phyloP scores from a whole-genome alignment of 1,140 invertebrate species.

The Oedothorax gibbosus region DNA sequence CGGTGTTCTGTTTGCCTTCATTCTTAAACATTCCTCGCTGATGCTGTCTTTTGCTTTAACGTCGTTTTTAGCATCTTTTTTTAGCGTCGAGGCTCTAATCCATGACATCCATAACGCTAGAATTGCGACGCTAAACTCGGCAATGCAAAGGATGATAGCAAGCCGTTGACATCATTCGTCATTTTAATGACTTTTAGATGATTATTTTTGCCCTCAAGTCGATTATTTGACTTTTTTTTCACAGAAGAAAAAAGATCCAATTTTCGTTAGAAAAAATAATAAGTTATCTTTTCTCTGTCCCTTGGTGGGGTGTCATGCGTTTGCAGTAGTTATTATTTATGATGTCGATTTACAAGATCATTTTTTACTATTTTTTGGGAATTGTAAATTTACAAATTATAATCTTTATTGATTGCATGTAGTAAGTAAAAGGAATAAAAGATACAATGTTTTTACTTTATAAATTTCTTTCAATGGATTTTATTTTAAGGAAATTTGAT shows the following conservation, averaged over 20 bases:
- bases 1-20: slow-evolving; percentile 43
- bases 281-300: slow-evolving; percentile 30
- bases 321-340: slow-evolving; percentile 38
- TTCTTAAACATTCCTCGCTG: slow-evolving; percentile 9
- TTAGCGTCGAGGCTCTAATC: slow-evolving; percentile 7
- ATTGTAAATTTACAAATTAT: too few relatives aligned
- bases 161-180: slow-evolving; percentile 30
- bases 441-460: too few relatives aligned
- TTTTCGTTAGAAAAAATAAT: slow-evolving; percentile 14
- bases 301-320: slow-evolving; percentile 30
- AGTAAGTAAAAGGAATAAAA: too few relatives aligned
- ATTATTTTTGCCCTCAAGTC: slow-evolving; percentile 37
- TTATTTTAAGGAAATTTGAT: too few relatives aligned
- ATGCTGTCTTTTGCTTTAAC: slow-evolving; percentile 9
- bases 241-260: neutral
- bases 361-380: too few relatives aligned
- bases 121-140: slow-evolving; percentile 1
- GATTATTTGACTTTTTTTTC: slow-evolving; percentile 37
- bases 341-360: slow-evolving; percentile 19
- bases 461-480: too few relatives aligned
- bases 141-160: slow-evolving; percentile 29
- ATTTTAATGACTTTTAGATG: slow-evolving; percentile 57
- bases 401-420: too few relatives aligned
- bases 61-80: neutral
- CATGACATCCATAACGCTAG: slow-evolving; percentile 37